Evolutionary conservation across 2,113 vertebrate genomes (phyloP).

Genomic region (Alligator mississippiensis): DNA sequence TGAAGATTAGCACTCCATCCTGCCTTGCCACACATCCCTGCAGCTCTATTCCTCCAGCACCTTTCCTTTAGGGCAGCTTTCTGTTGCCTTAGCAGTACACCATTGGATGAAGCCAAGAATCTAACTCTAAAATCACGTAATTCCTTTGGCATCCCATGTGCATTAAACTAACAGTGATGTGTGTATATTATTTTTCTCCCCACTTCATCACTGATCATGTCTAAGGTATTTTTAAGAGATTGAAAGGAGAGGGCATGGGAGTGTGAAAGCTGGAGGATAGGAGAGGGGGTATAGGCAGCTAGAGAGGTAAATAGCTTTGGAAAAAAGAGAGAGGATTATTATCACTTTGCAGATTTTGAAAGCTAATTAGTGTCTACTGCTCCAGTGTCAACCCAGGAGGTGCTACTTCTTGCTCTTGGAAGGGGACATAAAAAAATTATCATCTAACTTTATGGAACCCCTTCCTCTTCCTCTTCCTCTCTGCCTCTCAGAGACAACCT

Average conservation of each 20-base stretch:
- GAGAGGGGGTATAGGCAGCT: no score
- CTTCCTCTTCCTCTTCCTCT: not conserved
- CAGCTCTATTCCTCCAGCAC: accelerated
- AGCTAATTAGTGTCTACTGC: not conserved
- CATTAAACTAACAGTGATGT: accelerated
- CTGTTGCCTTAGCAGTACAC: accelerated
- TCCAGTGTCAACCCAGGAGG: not conserved
- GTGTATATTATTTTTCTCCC: not conserved
- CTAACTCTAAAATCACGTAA: accelerated
- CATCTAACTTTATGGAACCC: not conserved
- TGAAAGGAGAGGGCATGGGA: no score
- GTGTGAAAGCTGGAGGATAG: no score
- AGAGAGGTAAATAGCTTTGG: no score
- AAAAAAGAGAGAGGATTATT: no score
- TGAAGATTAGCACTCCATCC: not conserved
- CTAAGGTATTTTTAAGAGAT: not conserved
- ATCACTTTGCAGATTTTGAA: accelerated
- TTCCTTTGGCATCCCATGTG: not conserved
- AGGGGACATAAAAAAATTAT: not conserved
- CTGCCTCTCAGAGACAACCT: not conserved
- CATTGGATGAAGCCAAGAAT: not conserved
- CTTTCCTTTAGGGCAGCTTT: accelerated
- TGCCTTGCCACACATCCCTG: accelerated
- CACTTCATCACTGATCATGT: not conserved
- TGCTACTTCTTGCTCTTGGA: accelerated